phyloP scores from a whole-genome alignment of 2,113 vertebrate genomes.

The Coregonus clupeaformis region DNA sequence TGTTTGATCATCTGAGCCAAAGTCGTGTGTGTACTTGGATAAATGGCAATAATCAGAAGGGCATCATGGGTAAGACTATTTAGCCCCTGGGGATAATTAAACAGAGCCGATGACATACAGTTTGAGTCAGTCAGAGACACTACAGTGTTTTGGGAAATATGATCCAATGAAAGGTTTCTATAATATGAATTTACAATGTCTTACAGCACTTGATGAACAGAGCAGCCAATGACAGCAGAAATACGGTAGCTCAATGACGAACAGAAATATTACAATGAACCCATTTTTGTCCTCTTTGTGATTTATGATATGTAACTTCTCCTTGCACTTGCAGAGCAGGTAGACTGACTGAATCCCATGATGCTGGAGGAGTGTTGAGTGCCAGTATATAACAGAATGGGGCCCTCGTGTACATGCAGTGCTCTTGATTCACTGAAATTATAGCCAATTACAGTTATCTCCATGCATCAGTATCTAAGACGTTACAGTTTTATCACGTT shows the following conservation, averaged over 20 bases:
- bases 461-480: not conserved
- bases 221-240: not conserved
- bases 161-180: not conserved
- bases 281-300: not conserved
- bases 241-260: not conserved
- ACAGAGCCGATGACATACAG: not conserved
- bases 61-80: conserved; percentile 30
- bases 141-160: not conserved
- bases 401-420: not conserved
- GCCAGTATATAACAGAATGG: not conserved
- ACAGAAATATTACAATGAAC: not conserved
- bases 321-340: not conserved
- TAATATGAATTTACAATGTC: not conserved
- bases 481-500: not conserved
- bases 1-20: not conserved
- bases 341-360: not conserved
- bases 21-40: conserved; percentile 29
- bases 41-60: conserved; percentile 40
- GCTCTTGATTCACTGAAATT: not conserved
- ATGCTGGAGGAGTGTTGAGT: not conserved
- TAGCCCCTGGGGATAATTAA: conserved; percentile 18
- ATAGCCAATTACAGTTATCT: not conserved
- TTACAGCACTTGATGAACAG: not conserved
- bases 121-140: not conserved
- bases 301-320: not conserved